These are phyloP conservation scores for Paramisgurnus dabryanus DNA, from an alignment of 2,113 vertebrate species.

Conservation along the genomic window DNA sequence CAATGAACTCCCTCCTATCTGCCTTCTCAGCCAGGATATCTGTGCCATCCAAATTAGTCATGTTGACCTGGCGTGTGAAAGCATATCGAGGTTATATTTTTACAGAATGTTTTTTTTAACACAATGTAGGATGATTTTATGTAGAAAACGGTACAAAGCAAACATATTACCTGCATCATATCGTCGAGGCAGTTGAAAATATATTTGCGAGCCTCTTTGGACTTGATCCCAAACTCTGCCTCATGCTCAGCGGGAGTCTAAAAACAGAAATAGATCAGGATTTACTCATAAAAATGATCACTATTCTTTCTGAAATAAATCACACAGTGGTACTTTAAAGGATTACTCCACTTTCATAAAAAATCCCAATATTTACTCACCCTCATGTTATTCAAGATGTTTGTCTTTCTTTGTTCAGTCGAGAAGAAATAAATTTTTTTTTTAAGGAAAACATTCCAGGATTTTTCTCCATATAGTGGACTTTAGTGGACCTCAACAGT, in stretches of 20 bases:
- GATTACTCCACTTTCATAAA: too few relatives aligned
- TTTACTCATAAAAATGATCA: neutral
- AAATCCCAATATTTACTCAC: too few relatives aligned
- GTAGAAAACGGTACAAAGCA: too few relatives aligned
- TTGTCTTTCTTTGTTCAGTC: too few relatives aligned
- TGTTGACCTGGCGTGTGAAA: slow-evolving; percentile 85
- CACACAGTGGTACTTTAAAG: neutral
- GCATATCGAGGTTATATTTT: neutral
- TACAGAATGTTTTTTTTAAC: too few relatives aligned
- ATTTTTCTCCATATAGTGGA: too few relatives aligned
- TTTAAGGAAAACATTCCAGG: too few relatives aligned
- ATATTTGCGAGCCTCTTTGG: slow-evolving; percentile 97
- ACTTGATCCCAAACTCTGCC: slow-evolving; percentile 96
- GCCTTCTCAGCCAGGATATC: slow-evolving; percentile 98
- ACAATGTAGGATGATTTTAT: too few relatives aligned
- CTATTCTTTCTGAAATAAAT: neutral
- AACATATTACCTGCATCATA: slow-evolving; percentile 89
- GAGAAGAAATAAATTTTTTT: too few relatives aligned
- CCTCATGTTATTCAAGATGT: too few relatives aligned
- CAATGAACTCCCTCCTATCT: slow-evolving; percentile 95
- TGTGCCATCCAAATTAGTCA: slow-evolving; percentile 94
- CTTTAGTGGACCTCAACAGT: too few relatives aligned
- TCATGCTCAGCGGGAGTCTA: slow-evolving; percentile 95
- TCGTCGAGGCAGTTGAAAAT: slow-evolving; percentile 99
- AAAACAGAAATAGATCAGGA: slow-evolving; percentile 48